Base-by-base conservation (phyloP, 2,888 invertebrate species). In the Actias luna region DNA sequence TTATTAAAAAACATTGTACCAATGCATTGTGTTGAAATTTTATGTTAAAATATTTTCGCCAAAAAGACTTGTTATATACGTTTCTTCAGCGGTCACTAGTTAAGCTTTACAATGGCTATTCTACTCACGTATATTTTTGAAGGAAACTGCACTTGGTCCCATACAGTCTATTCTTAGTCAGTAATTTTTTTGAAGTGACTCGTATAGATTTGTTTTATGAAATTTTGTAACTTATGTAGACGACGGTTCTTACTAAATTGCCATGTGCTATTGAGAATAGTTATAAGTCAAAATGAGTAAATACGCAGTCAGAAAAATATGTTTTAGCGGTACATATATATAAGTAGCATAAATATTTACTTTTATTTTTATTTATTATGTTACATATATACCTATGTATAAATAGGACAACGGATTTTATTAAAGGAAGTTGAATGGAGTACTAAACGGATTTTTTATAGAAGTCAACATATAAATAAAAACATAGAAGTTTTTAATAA, bases 111-210 rank as follows among this genome's bases (percentile, higher is more conserved):
- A 63, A 67, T 67, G 65, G 68, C 73, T 63, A 81, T 81, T 78
- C 80, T 35, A 58, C 70, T 74, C 79, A 79, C 80, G 82, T 82
- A 76, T 74, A 69, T 64, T 67, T 75, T 73, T 70, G 69, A 68
- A 73, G 69, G 66, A 69, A 76, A 76, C 76, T 80, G 78, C 78
- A 79, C 78, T 42, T 79, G 65, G 65, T 72, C 69, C 68, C 66
- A 69, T 77, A 73, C 74, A 72, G 73, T 75, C 74, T 73, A 72
- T 76, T 73, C 67, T 68, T 68, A 70, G 63, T 67, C 70, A 73
- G 75, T 66, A 64, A 72, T 73, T 72, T 55, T 63, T 22, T 50
- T 69, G 22, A 60, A 18, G 39, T 31, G 5, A 10, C 33, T 61
- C 22, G 27, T 31, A 14, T 29, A 22, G 27, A 33, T 46, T 25